Conservation (phyloP, 2,797 vertebrate genomes). For the Brotula barbata region DNA sequence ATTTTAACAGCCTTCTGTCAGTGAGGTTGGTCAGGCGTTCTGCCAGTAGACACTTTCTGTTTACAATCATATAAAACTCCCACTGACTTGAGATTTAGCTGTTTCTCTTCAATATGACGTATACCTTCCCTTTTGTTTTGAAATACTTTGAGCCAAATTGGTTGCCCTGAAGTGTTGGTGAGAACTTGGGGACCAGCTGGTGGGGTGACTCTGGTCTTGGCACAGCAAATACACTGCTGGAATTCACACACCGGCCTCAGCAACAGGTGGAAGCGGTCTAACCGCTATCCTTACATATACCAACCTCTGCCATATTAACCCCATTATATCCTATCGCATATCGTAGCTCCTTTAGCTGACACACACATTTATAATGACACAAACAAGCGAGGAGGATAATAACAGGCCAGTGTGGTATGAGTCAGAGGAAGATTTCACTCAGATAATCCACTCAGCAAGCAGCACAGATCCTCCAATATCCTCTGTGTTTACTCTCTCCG, state of each 20-base stretch:
- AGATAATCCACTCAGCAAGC: slow-evolving; percentile 56
- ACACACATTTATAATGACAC: not conserved
- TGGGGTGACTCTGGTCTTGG: no score
- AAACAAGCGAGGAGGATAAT: slow-evolving; percentile 36
- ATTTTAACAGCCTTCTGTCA: no score
- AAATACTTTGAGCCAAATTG: no score
- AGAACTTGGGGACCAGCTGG: no score
- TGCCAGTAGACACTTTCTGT: no score
- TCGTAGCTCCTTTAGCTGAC: slow-evolving; percentile 16
- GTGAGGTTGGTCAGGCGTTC: no score
- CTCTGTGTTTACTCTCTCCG: slow-evolving; percentile 47
- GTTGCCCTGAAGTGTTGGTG: no score
- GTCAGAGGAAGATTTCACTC: slow-evolving; percentile 56
- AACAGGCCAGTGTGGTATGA: slow-evolving; percentile 48
- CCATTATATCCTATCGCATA: slow-evolving; percentile 22
- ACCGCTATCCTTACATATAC: slow-evolving; percentile 11
- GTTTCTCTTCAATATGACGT: no score
- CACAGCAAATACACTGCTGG: no score
- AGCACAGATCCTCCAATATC: slow-evolving; percentile 48
- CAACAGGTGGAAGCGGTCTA: slow-evolving; percentile 12
- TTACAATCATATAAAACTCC: no score
- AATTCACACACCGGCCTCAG: not conserved
- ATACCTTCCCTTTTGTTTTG: no score
- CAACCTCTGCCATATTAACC: not conserved
- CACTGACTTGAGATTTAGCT: no score